Base-by-base conservation (phyloP, 92 coral and sea anemone species). In the Parazoanthus swiftii region DNA sequence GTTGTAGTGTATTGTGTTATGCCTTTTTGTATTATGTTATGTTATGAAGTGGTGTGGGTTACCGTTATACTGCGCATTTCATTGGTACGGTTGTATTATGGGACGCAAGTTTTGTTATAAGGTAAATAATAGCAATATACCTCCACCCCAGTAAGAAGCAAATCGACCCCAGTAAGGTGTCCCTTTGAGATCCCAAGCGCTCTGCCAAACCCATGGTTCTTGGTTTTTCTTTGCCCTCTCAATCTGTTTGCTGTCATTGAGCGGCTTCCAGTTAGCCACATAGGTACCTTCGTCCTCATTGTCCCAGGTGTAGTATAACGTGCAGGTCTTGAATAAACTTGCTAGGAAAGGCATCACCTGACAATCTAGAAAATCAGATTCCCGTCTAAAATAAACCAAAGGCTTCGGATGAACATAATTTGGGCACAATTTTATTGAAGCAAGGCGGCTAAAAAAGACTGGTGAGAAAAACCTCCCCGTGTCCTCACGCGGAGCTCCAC, bases 101-200 rank as follows among this genome's bases (percentile, higher is more conserved):
- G 82, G 9, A 81, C 13, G 54, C 77, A n/a, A 6, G 72, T 20
- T 86, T 63, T 0, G 26, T 3, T 63, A 63, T 1, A 63, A 63
- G 25, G 14, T 63, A 23, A 63, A 63, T 2, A 0, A 36, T 5
- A 14, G 48, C 23, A 94, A 79, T 54, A 79, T 54, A 95, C 98
- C 98, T 54, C 98, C 98, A 75, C 95, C 96, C 98, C 96, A 95
- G 89, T 95, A 95, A 63, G 96, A 89, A 10, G 89, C 84, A 67
- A 95, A 95, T 48, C 25, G 36, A 58, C 98, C 98, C 98, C 98
- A 95, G 76, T 91, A 95, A 13, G 97, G 98, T 33, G 98, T 92
- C 46, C 98, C 98, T 80, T 90, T 88, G 50, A 95, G 91, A 16
- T 88, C 91, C 92, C 93, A 89, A 20, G 95, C 95, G 43, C 93